Evolutionary conservation across 2,797 vertebrate genomes (phyloP), one percentile per base, ranked within the genome.

Genomic region (Pipistrellus nathusii): DNA sequence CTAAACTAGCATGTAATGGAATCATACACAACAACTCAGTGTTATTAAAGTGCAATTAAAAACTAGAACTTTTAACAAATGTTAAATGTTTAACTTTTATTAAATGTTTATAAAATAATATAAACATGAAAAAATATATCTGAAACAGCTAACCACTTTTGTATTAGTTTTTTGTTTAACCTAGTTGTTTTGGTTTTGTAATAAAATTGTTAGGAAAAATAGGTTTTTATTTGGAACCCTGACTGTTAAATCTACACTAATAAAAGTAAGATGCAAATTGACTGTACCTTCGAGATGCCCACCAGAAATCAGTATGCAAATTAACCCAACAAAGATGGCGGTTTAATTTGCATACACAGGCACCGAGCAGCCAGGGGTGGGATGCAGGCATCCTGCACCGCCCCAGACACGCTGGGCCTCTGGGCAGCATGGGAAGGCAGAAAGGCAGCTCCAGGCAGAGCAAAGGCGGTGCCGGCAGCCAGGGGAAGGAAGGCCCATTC

Each of bases 11-110:
- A 85, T n/a, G 92, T 68, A 90, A 85, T 5, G 72, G 48, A 85
- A 59, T 94, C 46, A 93, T 55, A 75, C 3, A 75, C 2, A 88
- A 77, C 44, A 18, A 88, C 64, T 73, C 30, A 59, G 27, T 82
- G 21, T 53, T 46, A 88, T 17, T 90, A 80, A 95, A 94, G 27
- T 27, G 21, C 6, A 94, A 90, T 41, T 85, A 84, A 93, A 94
- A 92, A 62, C 27, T 41, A 91, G 14, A 78, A 89, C 41, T 94
- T 93, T 66, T 80, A 88, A 86, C 30, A 85, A 30, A 75, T 41
- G 15, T 62, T 51, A 51, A 51, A 51, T 17, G 15, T 13, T 46
- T 30, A 73, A 27, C 71, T 48, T 48, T 48, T 48, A 11, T 48
- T 48, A 73, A 73, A 46, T 30, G 25, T 46, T 75, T 72, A 87